Evolutionary conservation across 2,888 invertebrate species (phyloP), one percentile per base, ranked within the genome.

Genomic region (Ectemnius continuus): DNA sequence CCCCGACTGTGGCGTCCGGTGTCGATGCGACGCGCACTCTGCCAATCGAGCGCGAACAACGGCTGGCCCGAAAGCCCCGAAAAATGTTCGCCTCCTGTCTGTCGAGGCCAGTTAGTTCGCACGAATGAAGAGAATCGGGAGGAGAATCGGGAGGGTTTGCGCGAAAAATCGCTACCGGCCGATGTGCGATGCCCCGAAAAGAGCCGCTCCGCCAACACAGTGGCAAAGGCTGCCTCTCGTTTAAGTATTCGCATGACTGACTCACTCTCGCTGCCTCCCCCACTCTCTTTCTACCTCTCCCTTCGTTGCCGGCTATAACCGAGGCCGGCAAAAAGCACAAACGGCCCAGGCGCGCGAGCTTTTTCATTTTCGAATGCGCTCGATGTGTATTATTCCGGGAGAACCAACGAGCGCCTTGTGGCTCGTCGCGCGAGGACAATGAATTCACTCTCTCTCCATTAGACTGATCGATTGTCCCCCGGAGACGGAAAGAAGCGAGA

Each of bases 311-410:
- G 8, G 36, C 1, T 36, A 36, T 6, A 11, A 36, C 36, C 6
- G 36, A 36, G 11, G 8, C 8, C 11, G 4, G 36, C 36, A 36
- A 36, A 36, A 36, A 36, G 36, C 36, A 4, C 18, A 60, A 28
- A 16, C 11, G 16, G 46, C 26, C 20, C 1, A 47, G 20, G 57
- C 52, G 57, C 52, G 61, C 69, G 48, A 84, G 80, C 74, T 83
- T 84, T 84, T 82, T 76, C 81, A 84, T 84, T 84, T 84, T 78
- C 36, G 73, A 82, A 82, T 80, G 75, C 76, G 75, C 71, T 76
- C 83, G 80, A 23, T 23, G 83, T 84, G 81, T 81, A 83, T 84
- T 84, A 84, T 84, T 84, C 84, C 84, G 64, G 45, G 71, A 74
- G 73, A 84, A 78, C 69, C 28, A 23, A 23, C 68, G 61, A 80